Evolutionary conservation across 2,797 vertebrate species (phyloP).

Genomic region (Poecilia wingei): DNA sequence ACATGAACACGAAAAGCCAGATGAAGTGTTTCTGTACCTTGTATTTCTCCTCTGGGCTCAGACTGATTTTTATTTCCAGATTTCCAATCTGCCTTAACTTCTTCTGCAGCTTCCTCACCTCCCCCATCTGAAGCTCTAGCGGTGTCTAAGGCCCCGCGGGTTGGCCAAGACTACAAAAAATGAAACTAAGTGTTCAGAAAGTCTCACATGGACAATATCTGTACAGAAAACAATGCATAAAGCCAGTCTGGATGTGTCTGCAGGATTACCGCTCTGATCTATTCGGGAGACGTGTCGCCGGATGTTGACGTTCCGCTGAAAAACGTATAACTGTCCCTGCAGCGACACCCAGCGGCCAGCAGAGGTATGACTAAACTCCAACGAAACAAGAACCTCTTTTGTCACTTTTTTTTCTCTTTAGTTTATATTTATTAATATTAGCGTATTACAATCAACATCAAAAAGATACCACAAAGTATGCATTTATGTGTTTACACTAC

Average conservation of each 20-base stretch:
- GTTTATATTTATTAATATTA: background rate
- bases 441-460: background rate
- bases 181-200: background rate
- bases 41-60: conserved; percentile 78
- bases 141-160: conserved; percentile 4
- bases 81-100: conserved; percentile 88
- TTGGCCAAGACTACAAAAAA: background rate
- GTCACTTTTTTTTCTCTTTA: background rate
- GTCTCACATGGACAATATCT: conserved; percentile 18
- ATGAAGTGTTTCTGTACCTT: conserved; percentile 78
- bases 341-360: conserved; percentile 58
- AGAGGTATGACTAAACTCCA: background rate
- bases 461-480: background rate
- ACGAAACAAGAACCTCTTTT: background rate
- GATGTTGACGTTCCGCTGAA: conserved; percentile 59
- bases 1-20: conserved; percentile 12
- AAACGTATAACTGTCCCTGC: conserved; percentile 34
- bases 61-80: conserved; percentile 84
- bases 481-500: background rate
- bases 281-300: conserved; percentile 72
- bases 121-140: conserved; percentile 76
- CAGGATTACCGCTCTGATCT: background rate
- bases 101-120: conserved; percentile 86
- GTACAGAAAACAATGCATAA: background rate
- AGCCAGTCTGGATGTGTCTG: conserved; percentile 2